Base-by-base conservation (phyloP, 2,113 vertebrate species). In the Caretta caretta region DNA sequence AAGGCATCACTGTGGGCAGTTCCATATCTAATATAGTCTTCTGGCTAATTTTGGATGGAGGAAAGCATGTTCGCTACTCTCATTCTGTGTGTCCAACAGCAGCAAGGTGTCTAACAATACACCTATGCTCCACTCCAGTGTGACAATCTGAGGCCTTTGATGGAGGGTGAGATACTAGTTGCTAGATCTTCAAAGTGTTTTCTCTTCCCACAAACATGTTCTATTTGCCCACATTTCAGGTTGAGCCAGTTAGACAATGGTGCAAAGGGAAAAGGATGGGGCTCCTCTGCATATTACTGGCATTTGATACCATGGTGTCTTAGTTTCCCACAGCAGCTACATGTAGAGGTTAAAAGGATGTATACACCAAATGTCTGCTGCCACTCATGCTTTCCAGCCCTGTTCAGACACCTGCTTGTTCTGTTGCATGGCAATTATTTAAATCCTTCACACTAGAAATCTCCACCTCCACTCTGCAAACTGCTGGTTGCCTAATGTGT, bases 361-460 rank as follows among this genome's bases (percentile, higher is more conserved):
- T 46, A 76, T 24, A 24, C 42, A 90, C 11, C 25, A 86, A 94
- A 90, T 83, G 86, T 91, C 56, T 91, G 78, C 83, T 83, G 87
- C 78, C 90, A 88, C 87, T 24, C 19, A 69, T 25, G 53, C 38
- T 31, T 90, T 83, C 57, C 69, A 22, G 87, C 54, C 82, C 85
- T 65, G 54, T 93, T 94, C 90, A 84, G 84, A 97, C 94, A 89
- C 50, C 49, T 27, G 42, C 38, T 62, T 90, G 94, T 95, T 93
- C 75, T 89, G 59, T 95, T 93, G 85, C 72, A 94, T 0, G 84
- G 46, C 35, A 80, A 50, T 84, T 92, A 89, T 92, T 95, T 93
- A 83, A 90, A 62, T 0, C 2, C 76, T 72, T 50, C 35, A 8
- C 50, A 84, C 8, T 83, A 93, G 94, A 88, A 96, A 96, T 89